Evolutionary conservation across 2,113 vertebrate genomes (phyloP), one percentile per base, ranked within the genome.

Genomic region (Loxodonta africana): DNA sequence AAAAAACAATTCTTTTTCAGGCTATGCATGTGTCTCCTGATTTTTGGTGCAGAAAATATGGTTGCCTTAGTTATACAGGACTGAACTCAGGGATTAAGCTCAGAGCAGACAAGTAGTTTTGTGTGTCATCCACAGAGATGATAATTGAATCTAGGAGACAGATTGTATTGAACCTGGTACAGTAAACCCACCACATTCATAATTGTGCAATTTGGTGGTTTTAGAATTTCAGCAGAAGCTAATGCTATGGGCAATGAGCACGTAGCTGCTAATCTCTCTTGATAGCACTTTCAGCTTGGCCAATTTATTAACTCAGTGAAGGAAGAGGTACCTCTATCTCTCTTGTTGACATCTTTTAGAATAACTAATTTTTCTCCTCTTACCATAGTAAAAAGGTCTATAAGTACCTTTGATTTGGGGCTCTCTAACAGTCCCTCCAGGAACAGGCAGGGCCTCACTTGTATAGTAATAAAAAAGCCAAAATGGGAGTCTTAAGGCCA

Each of bases 11-110:
- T 41, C 53, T 94, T 88, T 94, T 53, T 96, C 18, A 91, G 62
- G n/a, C n/a, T 46, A 83, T 93, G 89, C 94, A 83, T 93, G 80
- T 94, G n/a, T 86, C 67, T 97, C 82, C 86, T 97, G 94, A 89
- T 88, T 97, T 96, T 95, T 95, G 95, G 89, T 97, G 96, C 89
- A 96, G 86, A 97, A 98, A 95, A 94, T 96, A 96, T 89, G 57
- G 83, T 67, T 96, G 91, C 83, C 87, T 96, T 97, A 95, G 89
- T 97, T 96, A 95, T 94, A 97, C 89, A 97, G 92, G 86, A 97
- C 78, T 97, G 93, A 96, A 89, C 87, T 77, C 90, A 97, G 57
- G 95, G 67, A 95, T 96, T 97, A 97, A 95, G 87, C 74, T 92
- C 80, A 88, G 30, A 1, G 8, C 20, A 95, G 86, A 86, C 67